Evolutionary conservation across 1,140 invertebrate genomes (phyloP), one percentile per base, ranked within the genome.

Genomic region (Drosophila dunni): DNA sequence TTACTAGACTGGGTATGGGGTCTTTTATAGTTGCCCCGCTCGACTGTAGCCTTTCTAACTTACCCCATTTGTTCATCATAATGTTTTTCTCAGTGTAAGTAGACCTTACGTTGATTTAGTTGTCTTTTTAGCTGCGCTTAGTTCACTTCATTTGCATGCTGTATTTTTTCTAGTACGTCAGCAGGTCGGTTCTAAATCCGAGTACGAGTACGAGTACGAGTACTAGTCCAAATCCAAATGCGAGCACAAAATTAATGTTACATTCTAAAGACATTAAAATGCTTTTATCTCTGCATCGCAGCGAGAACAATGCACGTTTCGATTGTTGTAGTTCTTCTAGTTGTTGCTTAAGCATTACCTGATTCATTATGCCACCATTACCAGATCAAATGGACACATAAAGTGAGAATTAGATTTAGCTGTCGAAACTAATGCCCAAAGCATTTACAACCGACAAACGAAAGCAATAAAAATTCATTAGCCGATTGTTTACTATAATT

Each of bases 211-310:
- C n/a, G n/a, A n/a, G n/a, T n/a, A n/a, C 20, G 29, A 50, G 29
- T 45, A 8, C 34, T 40, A 13, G 20, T 44, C 2, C 24, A 20
- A 46, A 48, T 9, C 24, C 51, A 17, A 20, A 17, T 24, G 13
- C 48, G 34, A 58, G 20, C 50, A 29, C 24, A 29, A 38, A 60
- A 24, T 70, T 74, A 78, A 67, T 68, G 69, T 46, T 67, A 68
- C 78, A 74, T 81, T 85, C 81, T 81, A 85, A 84, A 85, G 69
- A 85, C 81, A 85, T 85, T 85, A 81, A 81, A 70, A 61, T 60
- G 51, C 81, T 75, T 76, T 78, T 84, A 85, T 84, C 81, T 79
- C 40, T 5, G 67, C 80, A 82, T 72, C 75, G 44, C 33, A 45
- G 46, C 67, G 5, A 56, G 20, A 34, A 54, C 77, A 66, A 71